phyloP scores from a whole-genome alignment of 2,888 invertebrate species.

The Sinohyriopsis cumingii region DNA sequence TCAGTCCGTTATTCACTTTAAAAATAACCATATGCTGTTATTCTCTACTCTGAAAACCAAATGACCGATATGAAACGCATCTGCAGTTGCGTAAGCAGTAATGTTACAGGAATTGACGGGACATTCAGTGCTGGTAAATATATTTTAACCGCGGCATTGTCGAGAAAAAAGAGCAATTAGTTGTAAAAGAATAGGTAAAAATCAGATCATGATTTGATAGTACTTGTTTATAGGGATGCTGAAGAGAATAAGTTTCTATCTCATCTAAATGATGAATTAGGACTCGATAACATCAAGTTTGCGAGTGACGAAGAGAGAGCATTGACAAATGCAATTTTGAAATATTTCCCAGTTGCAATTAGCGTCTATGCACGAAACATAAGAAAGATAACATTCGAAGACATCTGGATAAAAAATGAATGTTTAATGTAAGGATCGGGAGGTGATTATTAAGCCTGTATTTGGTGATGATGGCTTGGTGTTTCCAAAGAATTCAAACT shows the following conservation, averaged over 20 bases:
- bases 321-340: slow-evolving; percentile 16
- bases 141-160: slow-evolving; percentile 12
- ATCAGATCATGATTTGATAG: no score
- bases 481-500: background rate
- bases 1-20: background rate
- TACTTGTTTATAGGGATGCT: slow-evolving; percentile 16
- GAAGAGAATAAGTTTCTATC: slow-evolving; percentile 14
- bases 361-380: slow-evolving; percentile 15
- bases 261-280: slow-evolving; percentile 10
- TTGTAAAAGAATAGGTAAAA: slow-evolving; percentile 2
- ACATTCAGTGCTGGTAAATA: slow-evolving; percentile 21
- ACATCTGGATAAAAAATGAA: slow-evolving; percentile 12
- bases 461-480: background rate
- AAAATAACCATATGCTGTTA: slow-evolving; percentile 9
- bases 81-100: slow-evolving; percentile 2
- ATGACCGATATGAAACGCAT: slow-evolving; percentile 6
- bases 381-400: slow-evolving; percentile 16
- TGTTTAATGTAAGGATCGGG: background rate
- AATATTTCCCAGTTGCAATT: slow-evolving; percentile 3
- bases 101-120: slow-evolving; percentile 17
- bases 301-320: slow-evolving; percentile 20
- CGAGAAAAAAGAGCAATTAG: slow-evolving; percentile 11
- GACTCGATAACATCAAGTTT: slow-evolving; percentile 1
- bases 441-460: background rate
- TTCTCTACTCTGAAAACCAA: slow-evolving; percentile 7